Evolutionary conservation across 2,797 vertebrate species (phyloP).

Genomic region (Dermochelys coriacea): DNA sequence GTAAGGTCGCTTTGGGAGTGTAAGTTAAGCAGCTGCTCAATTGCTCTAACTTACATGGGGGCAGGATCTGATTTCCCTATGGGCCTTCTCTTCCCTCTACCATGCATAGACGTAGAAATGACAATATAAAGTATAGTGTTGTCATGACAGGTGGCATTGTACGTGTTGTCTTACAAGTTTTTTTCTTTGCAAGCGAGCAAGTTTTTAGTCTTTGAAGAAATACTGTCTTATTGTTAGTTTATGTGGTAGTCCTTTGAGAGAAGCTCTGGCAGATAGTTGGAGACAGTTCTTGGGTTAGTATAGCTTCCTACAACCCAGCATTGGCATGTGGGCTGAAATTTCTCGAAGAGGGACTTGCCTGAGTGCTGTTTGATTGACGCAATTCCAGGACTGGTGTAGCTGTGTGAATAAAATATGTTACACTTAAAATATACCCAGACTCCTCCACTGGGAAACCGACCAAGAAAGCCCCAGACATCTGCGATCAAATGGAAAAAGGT

Average conservation of each 20-base stretch:
- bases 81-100: background rate
- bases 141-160: constrained; percentile 44
- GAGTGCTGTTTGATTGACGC: background rate
- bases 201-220: background rate
- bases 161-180: background rate
- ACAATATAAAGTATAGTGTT: background rate
- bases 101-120: background rate
- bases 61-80: background rate
- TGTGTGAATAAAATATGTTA: background rate
- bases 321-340: background rate
- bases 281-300: background rate
- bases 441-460: background rate
- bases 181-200: background rate
- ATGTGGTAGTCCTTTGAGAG: background rate
- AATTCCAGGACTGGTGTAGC: background rate
- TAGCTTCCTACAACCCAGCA: background rate
- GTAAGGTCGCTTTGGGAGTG: background rate
- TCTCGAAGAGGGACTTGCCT: background rate
- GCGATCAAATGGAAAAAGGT: background rate
- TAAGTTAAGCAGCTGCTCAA: background rate
- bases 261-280: background rate
- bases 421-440: accelerated
- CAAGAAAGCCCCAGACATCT: background rate
- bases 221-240: background rate
- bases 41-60: background rate